Evolutionary conservation across 2,888 invertebrate species (phyloP).

Genomic region (Cheilosia vulpina): DNA sequence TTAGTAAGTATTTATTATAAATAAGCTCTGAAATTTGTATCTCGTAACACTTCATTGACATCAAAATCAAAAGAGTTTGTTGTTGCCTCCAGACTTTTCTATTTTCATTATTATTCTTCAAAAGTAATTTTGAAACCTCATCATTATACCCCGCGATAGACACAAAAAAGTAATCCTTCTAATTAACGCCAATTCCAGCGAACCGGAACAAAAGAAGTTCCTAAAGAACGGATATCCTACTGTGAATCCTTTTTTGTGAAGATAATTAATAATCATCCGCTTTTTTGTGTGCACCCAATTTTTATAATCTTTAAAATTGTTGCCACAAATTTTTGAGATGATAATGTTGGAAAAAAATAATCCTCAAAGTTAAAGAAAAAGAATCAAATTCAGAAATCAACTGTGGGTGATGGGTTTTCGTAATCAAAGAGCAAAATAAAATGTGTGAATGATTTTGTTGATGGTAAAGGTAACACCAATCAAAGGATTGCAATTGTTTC

Average conservation of each 20-base stretch:
- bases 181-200: not conserved
- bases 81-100: too few species aligned
- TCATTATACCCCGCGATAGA: not conserved
- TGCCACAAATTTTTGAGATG: not conserved
- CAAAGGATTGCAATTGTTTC: too few species aligned
- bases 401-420: too few species aligned
- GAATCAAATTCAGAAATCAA: too few species aligned
- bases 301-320: not conserved
- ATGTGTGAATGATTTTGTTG: too few species aligned
- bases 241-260: not conserved
- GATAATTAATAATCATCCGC: not conserved
- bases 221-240: not conserved
- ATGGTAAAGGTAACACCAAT: too few species aligned
- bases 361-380: not conserved
- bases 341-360: not conserved
- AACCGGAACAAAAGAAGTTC: not conserved
- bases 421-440: too few species aligned
- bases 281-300: not conserved
- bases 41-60: too few species aligned
- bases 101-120: not conserved
- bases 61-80: too few species aligned
- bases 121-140: not conserved
- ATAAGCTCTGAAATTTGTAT: too few species aligned
- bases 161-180: not conserved
- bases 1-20: too few species aligned